These are phyloP conservation scores for Ichneumoninae sp. DNA, from an alignment of 2,888 invertebrate genomes.

Conservation along the genomic window DNA sequence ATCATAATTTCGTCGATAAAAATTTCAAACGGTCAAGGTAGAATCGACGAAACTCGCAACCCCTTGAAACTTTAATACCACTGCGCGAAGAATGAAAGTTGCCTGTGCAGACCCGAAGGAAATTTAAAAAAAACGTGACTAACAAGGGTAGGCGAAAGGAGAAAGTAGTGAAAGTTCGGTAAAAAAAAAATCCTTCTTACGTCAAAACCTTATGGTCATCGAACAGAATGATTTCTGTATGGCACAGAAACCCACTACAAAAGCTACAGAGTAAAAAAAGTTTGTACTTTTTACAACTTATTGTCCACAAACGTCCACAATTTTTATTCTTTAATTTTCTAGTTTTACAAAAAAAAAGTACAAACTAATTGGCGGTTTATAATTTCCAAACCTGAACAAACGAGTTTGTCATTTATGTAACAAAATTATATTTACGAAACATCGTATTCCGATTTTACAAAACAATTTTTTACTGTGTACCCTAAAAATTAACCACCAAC, in stretches of 20 bases:
- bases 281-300: no score
- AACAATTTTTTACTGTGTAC: no score
- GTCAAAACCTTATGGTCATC: neutral
- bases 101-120: no score
- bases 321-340: no score
- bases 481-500: neutral
- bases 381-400: no score
- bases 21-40: slow-evolving; percentile 73
- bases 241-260: neutral
- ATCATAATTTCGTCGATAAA: slow-evolving; percentile 11
- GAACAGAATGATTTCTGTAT: neutral
- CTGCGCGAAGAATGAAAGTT: slow-evolving; percentile 43
- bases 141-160: slow-evolving; percentile 69
- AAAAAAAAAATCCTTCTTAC: slow-evolving; percentile 54
- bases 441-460: no score
- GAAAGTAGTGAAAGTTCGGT: slow-evolving; percentile 68
- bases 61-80: slow-evolving; percentile 41
- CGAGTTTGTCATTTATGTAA: no score
- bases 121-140: no score
- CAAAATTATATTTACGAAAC: no score
- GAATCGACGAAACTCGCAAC: slow-evolving; percentile 44
- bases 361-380: no score
- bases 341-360: no score
- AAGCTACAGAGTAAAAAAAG: neutral
- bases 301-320: no score